Base-by-base conservation (phyloP, 2,888 invertebrate species). In the Oasisia sp. region DNA sequence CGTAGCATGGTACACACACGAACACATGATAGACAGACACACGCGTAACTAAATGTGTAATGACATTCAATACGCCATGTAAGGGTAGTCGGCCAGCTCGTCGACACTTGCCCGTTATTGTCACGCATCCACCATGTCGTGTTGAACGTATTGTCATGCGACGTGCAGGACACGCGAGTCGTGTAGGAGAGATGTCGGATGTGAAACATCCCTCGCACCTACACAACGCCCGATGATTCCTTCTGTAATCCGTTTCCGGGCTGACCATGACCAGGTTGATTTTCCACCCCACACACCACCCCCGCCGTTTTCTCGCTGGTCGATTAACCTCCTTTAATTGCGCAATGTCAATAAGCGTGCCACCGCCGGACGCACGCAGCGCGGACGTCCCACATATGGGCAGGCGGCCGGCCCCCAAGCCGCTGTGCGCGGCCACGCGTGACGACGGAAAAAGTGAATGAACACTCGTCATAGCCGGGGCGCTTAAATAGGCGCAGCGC, bases 31-130 rank as follows among this genome's bases (percentile, higher is more conserved):
- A 27, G 74, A 19, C 27, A 74, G 4, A 27, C n/a, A 74, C 7
- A 74, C 74, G n/a, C n/a, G 74, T n/a, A 74, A 74, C n/a, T 74
- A 74, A 74, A 74, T n/a, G 74, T 27, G 74, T 74, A 74, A 74
- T 74, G 19, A 19, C 74, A 19, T n/a, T 74, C 27, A 27, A 27
- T 74, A 74, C 74, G 74, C 27, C 74, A n/a, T 74, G 74, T 19
- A 74, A n/a, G 19, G 5, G 74, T 27, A 74, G 74, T 74, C 19
- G 4, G 74, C n/a, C 27, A 5, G 27, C 7, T 74, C 27, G 27
- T 38, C 74, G 27, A 74, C 74, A 74, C 14, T 74, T 74, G 74
- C 27, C 14, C 74, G 74, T 74, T 74, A 74, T 74, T 74, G 74
- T 74, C 74, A 74, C 74, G 74, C 74, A 27, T 74, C 27, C 74